phyloP scores from a whole-genome alignment of 1,140 invertebrate genomes.

The Magallana gigas region DNA sequence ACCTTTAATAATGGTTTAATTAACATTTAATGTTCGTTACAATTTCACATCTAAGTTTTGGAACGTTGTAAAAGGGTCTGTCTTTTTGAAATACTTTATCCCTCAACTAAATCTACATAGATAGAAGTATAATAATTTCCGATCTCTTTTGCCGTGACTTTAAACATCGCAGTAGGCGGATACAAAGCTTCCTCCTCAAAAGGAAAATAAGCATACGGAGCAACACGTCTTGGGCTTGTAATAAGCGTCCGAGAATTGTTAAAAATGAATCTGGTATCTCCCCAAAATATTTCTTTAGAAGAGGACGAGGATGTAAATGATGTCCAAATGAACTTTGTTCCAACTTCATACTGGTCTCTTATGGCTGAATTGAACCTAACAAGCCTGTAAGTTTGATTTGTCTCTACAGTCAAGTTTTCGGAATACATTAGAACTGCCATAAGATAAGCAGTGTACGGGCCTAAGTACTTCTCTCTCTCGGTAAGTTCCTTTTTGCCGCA shows the following conservation, averaged over 20 bases:
- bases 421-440: background rate
- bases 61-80: no score
- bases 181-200: background rate
- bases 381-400: background rate
- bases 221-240: background rate
- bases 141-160: background rate
- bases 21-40: no score
- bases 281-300: background rate
- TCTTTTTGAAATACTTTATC: background rate
- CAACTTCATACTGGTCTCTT: background rate
- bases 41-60: no score
- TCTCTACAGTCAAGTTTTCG: background rate
- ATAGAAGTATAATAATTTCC: background rate
- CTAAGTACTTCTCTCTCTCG: background rate
- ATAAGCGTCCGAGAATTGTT: background rate
- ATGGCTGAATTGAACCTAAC: background rate
- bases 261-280: background rate
- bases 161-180: background rate
- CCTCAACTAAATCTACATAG: background rate
- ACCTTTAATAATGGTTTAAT: no score
- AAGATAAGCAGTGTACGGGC: background rate
- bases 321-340: constrained; percentile 12
- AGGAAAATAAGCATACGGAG: background rate
- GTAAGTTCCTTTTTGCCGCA: constrained; percentile 5
- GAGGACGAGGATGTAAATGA: constrained; percentile 5